These are phyloP conservation scores for Acanthosepion lycidas DNA, from an alignment of 2,888 invertebrate genomes.

Conservation along the genomic window DNA sequence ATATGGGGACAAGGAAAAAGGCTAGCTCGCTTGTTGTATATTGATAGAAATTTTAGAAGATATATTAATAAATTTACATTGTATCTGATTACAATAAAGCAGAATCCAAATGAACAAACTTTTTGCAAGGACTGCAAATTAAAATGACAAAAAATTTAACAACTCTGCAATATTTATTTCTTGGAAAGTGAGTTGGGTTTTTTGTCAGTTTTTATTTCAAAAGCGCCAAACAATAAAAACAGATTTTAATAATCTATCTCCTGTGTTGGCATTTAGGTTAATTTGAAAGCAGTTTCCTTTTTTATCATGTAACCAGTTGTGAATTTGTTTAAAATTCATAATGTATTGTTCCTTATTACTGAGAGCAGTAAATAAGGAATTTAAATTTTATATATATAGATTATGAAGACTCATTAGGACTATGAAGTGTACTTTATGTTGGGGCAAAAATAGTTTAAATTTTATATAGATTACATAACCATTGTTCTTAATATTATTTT, in stretches of 20 bases:
- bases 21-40: not conserved
- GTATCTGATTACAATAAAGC: not conserved
- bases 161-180: not conserved
- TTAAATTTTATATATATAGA: not conserved
- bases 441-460: too few species aligned
- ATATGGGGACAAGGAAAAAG: not conserved
- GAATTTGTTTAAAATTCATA: not conserved
- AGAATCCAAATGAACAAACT: not conserved
- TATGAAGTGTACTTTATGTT: not conserved
- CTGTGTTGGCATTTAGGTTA: not conserved
- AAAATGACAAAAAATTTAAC: not conserved
- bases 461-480: too few species aligned
- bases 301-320: not conserved
- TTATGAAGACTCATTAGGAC: not conserved
- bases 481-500: too few species aligned
- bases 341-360: not conserved
- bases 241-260: not conserved
- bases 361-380: not conserved
- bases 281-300: not conserved
- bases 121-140: not conserved
- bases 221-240: not conserved
- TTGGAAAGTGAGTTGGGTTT: not conserved
- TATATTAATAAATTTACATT: not conserved
- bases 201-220: not conserved
- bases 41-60: not conserved